A percentile compares a stretch with the other conserved stretches of the same genome.
These are phyloP conservation scores for Keiferia lycopersicella DNA, from an alignment of 2,888 invertebrate species.

Conservation along the genomic window DNA sequence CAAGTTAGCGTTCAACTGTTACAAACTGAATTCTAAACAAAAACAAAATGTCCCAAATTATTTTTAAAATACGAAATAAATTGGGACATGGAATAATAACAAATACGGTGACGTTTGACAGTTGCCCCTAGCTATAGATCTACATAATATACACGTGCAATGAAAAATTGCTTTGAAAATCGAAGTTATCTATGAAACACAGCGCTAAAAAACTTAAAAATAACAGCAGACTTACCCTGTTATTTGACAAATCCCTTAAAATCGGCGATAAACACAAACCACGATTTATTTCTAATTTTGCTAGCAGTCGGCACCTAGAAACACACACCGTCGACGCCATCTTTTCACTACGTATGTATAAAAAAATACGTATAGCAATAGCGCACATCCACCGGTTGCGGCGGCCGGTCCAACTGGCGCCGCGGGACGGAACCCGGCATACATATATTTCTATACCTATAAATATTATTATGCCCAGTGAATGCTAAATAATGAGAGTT, in stretches of 20 bases:
- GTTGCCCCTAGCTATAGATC: slow-evolving; percentile 56
- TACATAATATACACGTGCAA: slow-evolving; percentile 58
- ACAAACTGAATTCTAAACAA: background rate
- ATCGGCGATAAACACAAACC: slow-evolving; percentile 78
- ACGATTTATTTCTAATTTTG: slow-evolving; percentile 83
- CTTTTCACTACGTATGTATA: slow-evolving; percentile 72
- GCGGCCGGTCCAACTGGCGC: slow-evolving; percentile 27
- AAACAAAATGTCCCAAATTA: background rate
- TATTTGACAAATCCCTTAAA: slow-evolving; percentile 76
- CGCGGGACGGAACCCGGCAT: slow-evolving; percentile 13
- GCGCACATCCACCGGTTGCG: slow-evolving; percentile 29
- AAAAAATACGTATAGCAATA: slow-evolving; percentile 25
- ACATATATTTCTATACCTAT: background rate
- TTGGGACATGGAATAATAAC: slow-evolving; percentile 44
- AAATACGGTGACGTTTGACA: slow-evolving; percentile 66
- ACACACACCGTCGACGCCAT: slow-evolving; percentile 84
- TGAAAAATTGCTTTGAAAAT: slow-evolving; percentile 51
- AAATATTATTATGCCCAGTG: background rate
- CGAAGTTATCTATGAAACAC: slow-evolving; percentile 60
- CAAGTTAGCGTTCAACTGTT: slow-evolving; percentile 1
- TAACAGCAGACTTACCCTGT: slow-evolving; percentile 64
- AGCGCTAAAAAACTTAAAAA: slow-evolving; percentile 40
- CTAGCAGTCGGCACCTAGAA: slow-evolving; percentile 82
- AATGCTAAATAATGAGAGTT: background rate
- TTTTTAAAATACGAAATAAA: slow-evolving; percentile 12